phyloP scores from a whole-genome alignment of 2,797 vertebrate genomes.

The Carduelis carduelis region DNA sequence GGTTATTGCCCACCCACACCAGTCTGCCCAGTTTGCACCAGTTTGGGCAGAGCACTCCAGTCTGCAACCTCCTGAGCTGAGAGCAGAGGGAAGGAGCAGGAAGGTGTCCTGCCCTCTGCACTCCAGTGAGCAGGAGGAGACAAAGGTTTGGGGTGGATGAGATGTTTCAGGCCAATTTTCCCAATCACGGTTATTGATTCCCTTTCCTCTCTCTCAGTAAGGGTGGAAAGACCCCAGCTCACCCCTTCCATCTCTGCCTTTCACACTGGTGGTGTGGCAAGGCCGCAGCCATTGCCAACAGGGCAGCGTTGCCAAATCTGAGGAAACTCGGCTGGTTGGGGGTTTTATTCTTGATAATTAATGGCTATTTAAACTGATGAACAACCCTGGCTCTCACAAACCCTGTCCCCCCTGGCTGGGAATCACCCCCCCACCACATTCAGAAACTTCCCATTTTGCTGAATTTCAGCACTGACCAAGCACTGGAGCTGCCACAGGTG shows the following conservation, averaged over 20 bases:
- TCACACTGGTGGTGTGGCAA: background rate
- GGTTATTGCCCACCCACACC: background rate
- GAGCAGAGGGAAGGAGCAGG: background rate
- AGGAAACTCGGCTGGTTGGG: background rate
- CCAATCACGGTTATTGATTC: rapidly evolving
- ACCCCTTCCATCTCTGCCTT: background rate
- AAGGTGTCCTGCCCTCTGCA: background rate
- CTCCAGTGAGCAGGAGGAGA: background rate
- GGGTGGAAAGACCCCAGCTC: background rate
- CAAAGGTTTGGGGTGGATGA: background rate
- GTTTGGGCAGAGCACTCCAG: background rate
- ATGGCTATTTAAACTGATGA: background rate
- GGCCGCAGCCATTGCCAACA: rapidly evolving
- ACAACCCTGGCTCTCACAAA: background rate
- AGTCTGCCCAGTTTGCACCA: background rate
- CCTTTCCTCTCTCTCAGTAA: background rate
- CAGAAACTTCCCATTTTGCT: background rate
- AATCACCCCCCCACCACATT: background rate
- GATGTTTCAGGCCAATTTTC: background rate
- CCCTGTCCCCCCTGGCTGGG: background rate
- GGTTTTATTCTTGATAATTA: background rate
- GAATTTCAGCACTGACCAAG: background rate
- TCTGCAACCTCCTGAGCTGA: background rate
- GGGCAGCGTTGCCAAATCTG: background rate
- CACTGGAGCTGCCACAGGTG: background rate